Evolutionary conservation across 2,888 invertebrate species (phyloP), one percentile per base, ranked within the genome.

Genomic region (Nomada goodeniana): DNA sequence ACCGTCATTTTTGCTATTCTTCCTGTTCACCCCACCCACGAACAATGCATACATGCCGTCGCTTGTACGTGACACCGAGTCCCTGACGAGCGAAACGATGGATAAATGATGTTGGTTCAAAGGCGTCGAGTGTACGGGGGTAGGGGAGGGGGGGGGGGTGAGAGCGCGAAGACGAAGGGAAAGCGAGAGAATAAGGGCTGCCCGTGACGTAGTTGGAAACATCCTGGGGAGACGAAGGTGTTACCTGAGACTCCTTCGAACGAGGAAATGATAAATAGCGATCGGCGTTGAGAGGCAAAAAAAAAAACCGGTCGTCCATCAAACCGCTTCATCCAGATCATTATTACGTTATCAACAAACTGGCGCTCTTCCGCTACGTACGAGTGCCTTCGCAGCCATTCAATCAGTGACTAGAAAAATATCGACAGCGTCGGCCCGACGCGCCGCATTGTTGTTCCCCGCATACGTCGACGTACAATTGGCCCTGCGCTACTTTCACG

Each of bases 21-120:
- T n/a, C 47, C 10, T 86, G 88, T 87, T 87, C 88, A 83, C 84
- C 80, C 61, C 29, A 15, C 80, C 61, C 29, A 15, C 50, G 26
- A n/a, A 36, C 55, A 20, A 15, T 59, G 59, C 64, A 47, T 47
- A 15, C 47, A 47, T 15, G 15, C 15, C 47, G 47, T 15, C 10
- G 47, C 15, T 47, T 11, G 47, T 47, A 47, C 47, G 47, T 47
- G 70, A 29, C 55, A 7, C 4, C 29, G 63, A 9, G 5, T 18
- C 18, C 11, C n/a, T 55, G 15, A 65, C 20, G 76, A 36, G 44
- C 20, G 44, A 26, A 72, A 57, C 47, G 52, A n/a, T 52, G 44
- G 18, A 68, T 74, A 78, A 68, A 74, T 61, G 68, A 55, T 20
- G 76, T 69, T 23, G 44, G 60, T 53, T 36, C 13, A 52, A 53